Base-by-base conservation (phyloP, 2,113 vertebrate genomes). In the Thunnus thynnus region DNA sequence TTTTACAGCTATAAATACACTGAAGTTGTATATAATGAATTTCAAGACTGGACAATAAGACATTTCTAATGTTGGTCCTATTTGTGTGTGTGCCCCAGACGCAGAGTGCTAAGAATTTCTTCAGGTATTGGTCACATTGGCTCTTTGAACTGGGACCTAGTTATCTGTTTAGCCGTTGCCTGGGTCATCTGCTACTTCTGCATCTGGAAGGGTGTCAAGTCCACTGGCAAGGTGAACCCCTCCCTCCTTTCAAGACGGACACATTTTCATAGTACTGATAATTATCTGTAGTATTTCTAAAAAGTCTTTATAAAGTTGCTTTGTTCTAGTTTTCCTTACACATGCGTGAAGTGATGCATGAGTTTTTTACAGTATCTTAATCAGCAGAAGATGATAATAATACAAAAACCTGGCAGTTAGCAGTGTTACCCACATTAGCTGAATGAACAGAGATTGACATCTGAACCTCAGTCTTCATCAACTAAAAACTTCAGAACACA, bases 151-250 rank as follows among this genome's bases (percentile, higher is more conserved):
- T 97, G 97, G 97, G 98, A 99, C 83, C 92, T 99, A 87, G 96
- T 95, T 0, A 70, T 98, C 13, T 99, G 98, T 82, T 95, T 99
- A n/a, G 68, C 97, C 36, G 61, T 97, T 0, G 97, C 97, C 0
- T 99, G 98, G 98, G 91, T 97, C 78, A 92, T 99, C 80, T 99
- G 97, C 30, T 99, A 99, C 94, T 99, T 99, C 93, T 99, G 97
- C 91, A 98, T 99, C 69, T 99, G 98, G 97, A 99, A 99, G 86
- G 98, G 98, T 1, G 97, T 99, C 91, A 99, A 98, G 86, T 98
- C 97, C 70, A 98, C 97, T 0, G 98, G 98, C 81, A 99, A 99
- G 96, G 98, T 99, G 48, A 85, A 71, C 27, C 1, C 4, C 27
- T 36, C 13, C 16, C 12, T 63, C 18, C 4, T 0, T 11, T 52